These are phyloP conservation scores for Macrotis lagotis DNA, from an alignment of 2,113 vertebrate species.

Conservation along the genomic window DNA sequence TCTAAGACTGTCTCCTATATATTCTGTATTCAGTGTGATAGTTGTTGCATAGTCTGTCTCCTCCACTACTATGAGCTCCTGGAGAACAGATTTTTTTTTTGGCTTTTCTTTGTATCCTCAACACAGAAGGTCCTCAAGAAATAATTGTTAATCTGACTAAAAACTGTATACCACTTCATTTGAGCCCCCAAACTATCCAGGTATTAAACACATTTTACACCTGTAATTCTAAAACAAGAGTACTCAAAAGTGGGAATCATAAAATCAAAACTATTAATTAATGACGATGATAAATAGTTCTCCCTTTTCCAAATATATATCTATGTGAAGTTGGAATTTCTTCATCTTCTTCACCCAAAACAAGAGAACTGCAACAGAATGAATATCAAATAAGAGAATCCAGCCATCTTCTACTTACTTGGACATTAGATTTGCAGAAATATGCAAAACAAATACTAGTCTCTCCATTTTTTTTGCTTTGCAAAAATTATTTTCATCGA, in stretches of 20 bases:
- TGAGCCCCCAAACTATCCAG: not conserved
- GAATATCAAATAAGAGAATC: not conserved
- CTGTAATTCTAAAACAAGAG: not conserved
- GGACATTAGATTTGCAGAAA: not conserved
- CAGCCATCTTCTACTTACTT: not conserved
- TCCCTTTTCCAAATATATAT: not conserved
- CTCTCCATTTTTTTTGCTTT: not conserved
- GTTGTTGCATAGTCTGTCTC: not conserved
- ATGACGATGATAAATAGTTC: too few species aligned
- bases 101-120: not conserved
- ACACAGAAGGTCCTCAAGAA: not conserved
- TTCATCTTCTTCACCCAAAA: not conserved
- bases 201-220: not conserved
- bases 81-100: not conserved
- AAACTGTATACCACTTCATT: not conserved
- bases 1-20: not conserved
- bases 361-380: not conserved
- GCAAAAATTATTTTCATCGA: not conserved
- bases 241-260: not conserved
- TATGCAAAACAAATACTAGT: not conserved
- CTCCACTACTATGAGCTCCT: not conserved
- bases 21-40: not conserved
- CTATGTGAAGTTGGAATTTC: not conserved
- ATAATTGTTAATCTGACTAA: not conserved
- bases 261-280: not conserved